Evolutionary conservation across 92 coral and sea anemone genomes (phyloP).

Genomic region (Desmophyllum pertusum): DNA sequence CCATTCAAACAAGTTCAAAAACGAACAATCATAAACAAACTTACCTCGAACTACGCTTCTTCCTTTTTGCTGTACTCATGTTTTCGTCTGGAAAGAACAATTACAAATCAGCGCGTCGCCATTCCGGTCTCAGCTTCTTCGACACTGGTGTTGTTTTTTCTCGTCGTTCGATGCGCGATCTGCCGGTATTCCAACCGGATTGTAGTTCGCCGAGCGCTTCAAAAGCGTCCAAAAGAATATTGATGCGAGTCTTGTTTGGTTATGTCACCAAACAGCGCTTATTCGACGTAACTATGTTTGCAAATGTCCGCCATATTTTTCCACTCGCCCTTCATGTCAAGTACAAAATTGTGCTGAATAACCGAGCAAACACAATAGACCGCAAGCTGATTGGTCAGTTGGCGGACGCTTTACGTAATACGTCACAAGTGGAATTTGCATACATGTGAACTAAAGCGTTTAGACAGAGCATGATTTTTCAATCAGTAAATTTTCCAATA

Average conservation of each 20-base stretch:
- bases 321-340: conserved; percentile 31
- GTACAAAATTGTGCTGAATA: conserved; percentile 61
- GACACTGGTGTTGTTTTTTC: conserved; percentile 15
- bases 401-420: conserved; percentile 58
- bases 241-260: conserved; percentile 2
- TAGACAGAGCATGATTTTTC: conserved; percentile 17
- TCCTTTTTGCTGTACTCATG: conserved; percentile 90
- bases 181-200: background rate
- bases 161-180: background rate
- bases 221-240: background rate
- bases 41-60: conserved; percentile 94
- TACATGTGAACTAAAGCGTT: conserved; percentile 51
- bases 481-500: conserved; percentile 6
- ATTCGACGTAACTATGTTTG: conserved; percentile 22
- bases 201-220: background rate
- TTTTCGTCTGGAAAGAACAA: conserved; percentile 20
- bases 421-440: conserved; percentile 90
- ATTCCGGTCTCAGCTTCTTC: conserved; percentile 12
- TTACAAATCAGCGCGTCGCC: conserved; percentile 25
- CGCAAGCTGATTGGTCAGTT: conserved; percentile 78
- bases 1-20: conserved; percentile 1
- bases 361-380: conserved; percentile 72
- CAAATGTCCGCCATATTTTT: conserved; percentile 31
- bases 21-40: conserved; percentile 16
- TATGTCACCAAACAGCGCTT: conserved; percentile 28